These are phyloP conservation scores for Gymnarchus niloticus DNA, from an alignment of 2,113 vertebrate genomes.

Conservation along the genomic window DNA sequence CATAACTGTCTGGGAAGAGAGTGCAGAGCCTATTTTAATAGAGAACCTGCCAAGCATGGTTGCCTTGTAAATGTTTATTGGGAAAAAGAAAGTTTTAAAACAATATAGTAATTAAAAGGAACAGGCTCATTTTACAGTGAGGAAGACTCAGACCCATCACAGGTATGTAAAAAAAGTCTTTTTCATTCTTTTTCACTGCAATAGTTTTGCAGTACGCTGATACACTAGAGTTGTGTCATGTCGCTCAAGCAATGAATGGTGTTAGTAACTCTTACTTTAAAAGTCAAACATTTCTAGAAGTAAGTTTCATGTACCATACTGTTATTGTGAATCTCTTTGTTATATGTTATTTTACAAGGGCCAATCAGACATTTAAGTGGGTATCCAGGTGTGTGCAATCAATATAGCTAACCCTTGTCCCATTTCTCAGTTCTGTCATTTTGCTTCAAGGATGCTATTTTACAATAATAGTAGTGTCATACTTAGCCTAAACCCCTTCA, in stretches of 20 bases:
- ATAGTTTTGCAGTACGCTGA: not conserved
- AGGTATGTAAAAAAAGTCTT: too few species aligned
- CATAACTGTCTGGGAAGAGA: not conserved
- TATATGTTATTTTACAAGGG: not conserved
- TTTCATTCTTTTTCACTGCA: too few species aligned
- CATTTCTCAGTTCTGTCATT: not conserved
- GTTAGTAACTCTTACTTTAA: not conserved
- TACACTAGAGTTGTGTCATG: not conserved
- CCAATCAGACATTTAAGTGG: not conserved
- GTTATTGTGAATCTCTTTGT: not conserved
- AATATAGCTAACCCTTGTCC: not conserved
- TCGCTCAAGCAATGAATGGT: not conserved
- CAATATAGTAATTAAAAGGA: not conserved
- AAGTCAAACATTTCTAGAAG: not conserved
- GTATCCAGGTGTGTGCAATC: not conserved
- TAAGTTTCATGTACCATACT: not conserved
- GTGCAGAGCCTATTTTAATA: not conserved
- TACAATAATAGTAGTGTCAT: not conserved
- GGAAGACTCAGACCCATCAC: not conserved
- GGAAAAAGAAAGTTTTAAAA: not conserved
- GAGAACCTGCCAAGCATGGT: not conserved
- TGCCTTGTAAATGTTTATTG: not conserved
- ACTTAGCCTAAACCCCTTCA: too few species aligned
- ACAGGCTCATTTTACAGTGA: not conserved
- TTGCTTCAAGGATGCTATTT: not conserved